Conservation (phyloP, 2,113 vertebrate genomes). For the Eclectus roratus region DNA sequence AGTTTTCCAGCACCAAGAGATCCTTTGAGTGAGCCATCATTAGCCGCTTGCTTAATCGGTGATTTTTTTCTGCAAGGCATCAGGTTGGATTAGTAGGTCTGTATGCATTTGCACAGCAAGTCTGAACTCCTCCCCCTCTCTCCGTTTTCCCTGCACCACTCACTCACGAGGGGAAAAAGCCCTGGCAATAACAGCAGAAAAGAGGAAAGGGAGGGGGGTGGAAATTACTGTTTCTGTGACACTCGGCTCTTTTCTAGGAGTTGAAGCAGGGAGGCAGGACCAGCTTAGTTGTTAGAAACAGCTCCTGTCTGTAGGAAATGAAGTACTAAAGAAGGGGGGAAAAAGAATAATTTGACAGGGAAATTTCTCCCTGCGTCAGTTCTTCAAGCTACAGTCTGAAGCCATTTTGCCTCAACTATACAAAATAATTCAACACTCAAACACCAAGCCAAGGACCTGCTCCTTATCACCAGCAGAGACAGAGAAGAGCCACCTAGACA, state of each 20-base stretch:
- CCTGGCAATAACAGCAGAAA: background rate
- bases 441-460: background rate
- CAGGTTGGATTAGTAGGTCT: background rate
- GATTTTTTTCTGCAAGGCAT: background rate
- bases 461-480: background rate
- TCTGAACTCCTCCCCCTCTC: constrained; percentile 42
- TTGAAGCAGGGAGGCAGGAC: background rate
- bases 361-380: background rate
- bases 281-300: background rate
- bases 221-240: background rate
- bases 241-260: background rate
- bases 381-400: background rate
- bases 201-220: background rate
- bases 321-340: background rate
- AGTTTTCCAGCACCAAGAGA: constrained; percentile 87
- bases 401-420: background rate
- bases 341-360: background rate
- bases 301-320: background rate
- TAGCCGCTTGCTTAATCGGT: background rate
- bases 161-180: background rate
- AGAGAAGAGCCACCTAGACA: background rate
- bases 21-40: constrained; percentile 60
- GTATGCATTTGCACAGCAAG: background rate
- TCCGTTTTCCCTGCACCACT: background rate
- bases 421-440: background rate